A percentile compares a stretch with the other conserved stretches of the same genome.
These are phyloP conservation scores for Hyles lineata DNA, from an alignment of 2,888 invertebrate genomes.

Conservation along the genomic window DNA sequence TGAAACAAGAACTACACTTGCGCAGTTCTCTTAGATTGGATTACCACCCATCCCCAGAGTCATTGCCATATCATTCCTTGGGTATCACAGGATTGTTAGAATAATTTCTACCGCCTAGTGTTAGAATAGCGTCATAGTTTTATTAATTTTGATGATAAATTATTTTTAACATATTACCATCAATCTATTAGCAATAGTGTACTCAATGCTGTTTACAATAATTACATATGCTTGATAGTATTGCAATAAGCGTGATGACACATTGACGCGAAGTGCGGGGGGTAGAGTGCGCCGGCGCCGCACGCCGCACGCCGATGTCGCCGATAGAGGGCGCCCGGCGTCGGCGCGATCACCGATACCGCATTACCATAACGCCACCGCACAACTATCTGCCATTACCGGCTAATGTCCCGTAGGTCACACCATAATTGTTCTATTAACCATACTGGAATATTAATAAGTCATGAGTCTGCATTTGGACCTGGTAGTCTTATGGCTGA, in stretches of 20 bases:
- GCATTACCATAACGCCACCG: slow-evolving; percentile 76
- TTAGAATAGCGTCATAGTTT: no score
- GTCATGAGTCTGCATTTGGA: background rate
- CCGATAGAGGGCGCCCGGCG: slow-evolving; percentile 67
- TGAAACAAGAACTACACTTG: no score
- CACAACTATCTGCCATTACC: slow-evolving; percentile 57
- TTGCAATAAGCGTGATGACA: slow-evolving; percentile 5
- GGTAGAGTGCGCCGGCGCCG: slow-evolving; percentile 60
- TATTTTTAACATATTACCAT: no score
- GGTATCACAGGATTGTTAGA: no score
- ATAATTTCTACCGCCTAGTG: no score
- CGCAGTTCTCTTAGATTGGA: no score
- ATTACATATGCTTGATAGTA: background rate
- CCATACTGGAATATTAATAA: background rate
- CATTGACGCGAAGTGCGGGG: slow-evolving; percentile 3
- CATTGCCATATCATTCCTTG: no score
- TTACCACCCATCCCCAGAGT: no score
- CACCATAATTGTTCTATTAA: slow-evolving; percentile 5
- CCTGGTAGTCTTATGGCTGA: no score
- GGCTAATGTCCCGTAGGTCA: slow-evolving; percentile 43
- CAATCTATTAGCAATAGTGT: no score
- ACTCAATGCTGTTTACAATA: background rate
- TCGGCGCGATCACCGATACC: slow-evolving; percentile 72
- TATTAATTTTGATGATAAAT: no score
- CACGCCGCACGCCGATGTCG: slow-evolving; percentile 58